Conservation (phyloP, 2,113 vertebrate genomes). For the Tauraco erythrolophus region DNA sequence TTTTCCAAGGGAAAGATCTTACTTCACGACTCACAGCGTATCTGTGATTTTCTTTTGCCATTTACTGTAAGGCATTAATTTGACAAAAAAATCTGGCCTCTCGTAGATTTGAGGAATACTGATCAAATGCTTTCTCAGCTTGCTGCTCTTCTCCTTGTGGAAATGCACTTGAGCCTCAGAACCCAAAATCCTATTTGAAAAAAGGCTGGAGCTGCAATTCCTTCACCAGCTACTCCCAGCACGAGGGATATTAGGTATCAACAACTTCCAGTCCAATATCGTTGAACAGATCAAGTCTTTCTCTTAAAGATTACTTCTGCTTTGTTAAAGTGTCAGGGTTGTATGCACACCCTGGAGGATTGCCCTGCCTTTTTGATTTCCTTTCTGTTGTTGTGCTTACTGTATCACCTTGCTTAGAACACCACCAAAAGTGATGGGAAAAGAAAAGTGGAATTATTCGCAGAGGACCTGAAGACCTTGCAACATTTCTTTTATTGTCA, state of each 20-base stretch:
- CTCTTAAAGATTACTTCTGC: constrained; percentile 10
- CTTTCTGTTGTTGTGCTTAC: neutral
- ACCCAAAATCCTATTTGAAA: neutral
- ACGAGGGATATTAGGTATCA: neutral
- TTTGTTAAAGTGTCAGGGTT: neutral
- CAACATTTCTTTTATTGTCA: neutral
- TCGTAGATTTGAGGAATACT: neutral
- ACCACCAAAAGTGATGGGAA: neutral
- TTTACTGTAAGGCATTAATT: neutral
- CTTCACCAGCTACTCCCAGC: neutral
- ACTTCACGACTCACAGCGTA: neutral
- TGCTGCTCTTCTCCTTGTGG: neutral
- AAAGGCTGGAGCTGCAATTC: neutral
- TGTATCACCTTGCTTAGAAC: neutral
- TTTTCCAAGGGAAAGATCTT: neutral
- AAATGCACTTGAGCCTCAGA: neutral
- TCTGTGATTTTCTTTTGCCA: neutral
- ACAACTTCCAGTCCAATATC: neutral
- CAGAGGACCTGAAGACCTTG: neutral
- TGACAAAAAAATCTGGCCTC: neutral
- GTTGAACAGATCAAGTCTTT: constrained; percentile 41
- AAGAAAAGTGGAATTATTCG: neutral
- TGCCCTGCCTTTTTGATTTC: neutral
- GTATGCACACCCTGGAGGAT: neutral
- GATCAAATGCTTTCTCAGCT: neutral